phyloP scores from a whole-genome alignment of 2,888 invertebrate genomes.

The Mesochorus sp. region DNA sequence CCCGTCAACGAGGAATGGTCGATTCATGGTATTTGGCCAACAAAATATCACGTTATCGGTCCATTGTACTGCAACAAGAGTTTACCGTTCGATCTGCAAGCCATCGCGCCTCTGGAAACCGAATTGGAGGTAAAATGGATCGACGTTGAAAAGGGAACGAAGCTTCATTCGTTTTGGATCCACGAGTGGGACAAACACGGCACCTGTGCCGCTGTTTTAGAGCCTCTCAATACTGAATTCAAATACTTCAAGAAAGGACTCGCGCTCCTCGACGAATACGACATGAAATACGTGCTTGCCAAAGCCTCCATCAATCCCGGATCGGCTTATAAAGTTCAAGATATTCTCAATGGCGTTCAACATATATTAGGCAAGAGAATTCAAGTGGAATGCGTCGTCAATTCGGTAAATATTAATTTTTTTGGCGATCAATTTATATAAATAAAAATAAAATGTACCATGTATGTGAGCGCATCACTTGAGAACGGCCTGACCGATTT shows the following conservation, averaged over 20 bases:
- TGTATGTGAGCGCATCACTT: too few species aligned
- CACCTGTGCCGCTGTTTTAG: slow-evolving; percentile 87
- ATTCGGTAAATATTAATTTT: slow-evolving; percentile 83
- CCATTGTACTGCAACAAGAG: slow-evolving; percentile 89
- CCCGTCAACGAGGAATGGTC: slow-evolving; percentile 88
- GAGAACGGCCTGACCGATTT: too few species aligned
- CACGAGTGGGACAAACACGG: slow-evolving; percentile 94
- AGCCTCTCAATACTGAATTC: slow-evolving; percentile 84
- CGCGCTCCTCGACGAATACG: slow-evolving; percentile 84
- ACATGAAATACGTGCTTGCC: slow-evolving; percentile 85
- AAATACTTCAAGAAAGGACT: slow-evolving; percentile 89
- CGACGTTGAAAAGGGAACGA: slow-evolving; percentile 86
- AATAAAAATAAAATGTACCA: too few species aligned
- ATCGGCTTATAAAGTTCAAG: slow-evolving; percentile 66
- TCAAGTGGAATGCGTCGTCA: slow-evolving; percentile 86
- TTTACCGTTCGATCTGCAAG: slow-evolving; percentile 86
- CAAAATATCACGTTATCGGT: slow-evolving; percentile 86
- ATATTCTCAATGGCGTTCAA: slow-evolving; percentile 84
- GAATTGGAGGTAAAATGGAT: slow-evolving; percentile 87
- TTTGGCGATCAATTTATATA: too few species aligned
- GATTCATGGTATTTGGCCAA: slow-evolving; percentile 93
- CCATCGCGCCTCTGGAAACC: slow-evolving; percentile 84
- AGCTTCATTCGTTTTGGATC: slow-evolving; percentile 86
- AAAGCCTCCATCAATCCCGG: slow-evolving; percentile 85
- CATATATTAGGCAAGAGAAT: slow-evolving; percentile 84